A percentile compares a stretch with the other conserved stretches of the same genome.
phyloP scores from a whole-genome alignment of 1,140 invertebrate genomes.

The Matsumurasca onukii region DNA sequence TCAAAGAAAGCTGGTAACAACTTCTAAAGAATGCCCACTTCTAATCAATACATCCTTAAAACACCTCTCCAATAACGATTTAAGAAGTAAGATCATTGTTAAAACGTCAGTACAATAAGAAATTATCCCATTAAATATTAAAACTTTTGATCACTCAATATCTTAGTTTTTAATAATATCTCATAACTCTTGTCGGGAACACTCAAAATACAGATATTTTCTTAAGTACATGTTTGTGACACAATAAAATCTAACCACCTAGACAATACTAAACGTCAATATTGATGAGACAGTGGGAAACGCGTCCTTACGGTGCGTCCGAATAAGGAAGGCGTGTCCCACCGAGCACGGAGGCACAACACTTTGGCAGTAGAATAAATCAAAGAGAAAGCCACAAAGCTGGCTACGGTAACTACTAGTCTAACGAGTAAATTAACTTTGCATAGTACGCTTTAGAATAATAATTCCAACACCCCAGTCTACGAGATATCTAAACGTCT shows the following conservation, averaged over 20 bases:
- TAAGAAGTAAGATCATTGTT: too few species aligned
- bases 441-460: constrained; percentile 25
- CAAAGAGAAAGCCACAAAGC: constrained; percentile 23
- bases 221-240: constrained; percentile 22
- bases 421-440: constrained; percentile 29
- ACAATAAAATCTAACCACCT: constrained; percentile 19
- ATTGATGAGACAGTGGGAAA: constrained; percentile 30
- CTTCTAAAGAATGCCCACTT: too few species aligned
- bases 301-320: too few species aligned
- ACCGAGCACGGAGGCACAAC: constrained; percentile 29
- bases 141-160: neutral
- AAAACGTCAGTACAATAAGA: too few species aligned
- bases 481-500: constrained; percentile 26
- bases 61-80: too few species aligned
- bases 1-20: too few species aligned
- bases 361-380: constrained; percentile 32
- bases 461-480: constrained; percentile 24
- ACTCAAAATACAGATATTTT: neutral
- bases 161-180: too few species aligned
- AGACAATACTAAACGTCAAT: constrained; percentile 26
- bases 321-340: constrained; percentile 1
- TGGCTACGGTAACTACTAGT: constrained; percentile 29
- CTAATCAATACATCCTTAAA: too few species aligned
- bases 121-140: constrained; percentile 14
- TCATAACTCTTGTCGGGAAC: neutral